Percentiles rank a stretch among this genome's conserved stretches.
These are phyloP conservation scores for Holothuria scabra DNA, from an alignment of 53 echinoderm and acorn worm species.

Conservation along the genomic window DNA sequence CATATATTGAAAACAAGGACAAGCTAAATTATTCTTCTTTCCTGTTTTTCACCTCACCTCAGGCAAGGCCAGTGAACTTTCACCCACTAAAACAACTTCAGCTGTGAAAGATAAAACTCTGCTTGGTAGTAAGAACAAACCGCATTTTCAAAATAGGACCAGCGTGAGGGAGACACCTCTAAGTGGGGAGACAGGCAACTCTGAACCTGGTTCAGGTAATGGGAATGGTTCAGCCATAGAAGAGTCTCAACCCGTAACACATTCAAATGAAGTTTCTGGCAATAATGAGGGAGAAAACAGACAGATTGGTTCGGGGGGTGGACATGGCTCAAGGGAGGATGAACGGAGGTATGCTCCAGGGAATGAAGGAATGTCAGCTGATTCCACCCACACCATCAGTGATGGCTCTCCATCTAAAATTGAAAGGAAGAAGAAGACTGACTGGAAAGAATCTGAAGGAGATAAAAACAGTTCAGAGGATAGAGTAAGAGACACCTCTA, in stretches of 20 bases:
- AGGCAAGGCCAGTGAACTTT: no score
- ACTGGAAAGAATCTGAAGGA: constrained; percentile 8
- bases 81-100: no score
- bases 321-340: not conserved
- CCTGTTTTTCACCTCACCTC: no score
- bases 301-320: not conserved
- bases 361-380: constrained; percentile 11
- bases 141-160: not conserved
- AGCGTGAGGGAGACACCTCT: constrained; percentile 16
- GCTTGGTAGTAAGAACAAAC: no score
- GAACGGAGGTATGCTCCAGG: not conserved
- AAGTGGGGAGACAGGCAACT: constrained; percentile 21
- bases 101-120: no score
- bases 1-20: no score
- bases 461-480: not conserved
- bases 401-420: not conserved
- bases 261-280: no score
- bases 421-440: constrained; percentile 10
- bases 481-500: not conserved
- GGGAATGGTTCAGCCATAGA: not conserved
- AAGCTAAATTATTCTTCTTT: no score
- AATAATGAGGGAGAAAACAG: no score
- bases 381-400: constrained; percentile 23
- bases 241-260: no score
- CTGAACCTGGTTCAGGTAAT: not conserved